phyloP scores from a whole-genome alignment of 2,113 vertebrate species.

The sheep (Ovis aries) region ARS-UI_Ramb_v3.0 NC_056070.1:67865501-67866000 shows the following conservation, averaged over 20 bases:
- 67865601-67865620: background rate
- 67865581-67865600: background rate
- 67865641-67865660: background rate
- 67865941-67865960: background rate
- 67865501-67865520: background rate
- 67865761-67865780: background rate
- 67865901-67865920: background rate
- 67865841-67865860: background rate
- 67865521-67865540: background rate
- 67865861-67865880: conserved; percentile 25
- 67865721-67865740: background rate
- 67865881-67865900: background rate
- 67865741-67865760: background rate
- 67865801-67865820: background rate
- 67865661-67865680: background rate
- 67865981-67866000: background rate
- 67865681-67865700: background rate
- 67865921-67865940: background rate
- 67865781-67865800: background rate
- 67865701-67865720: conserved; percentile 3
- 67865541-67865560: background rate
- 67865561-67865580: background rate
- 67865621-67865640: background rate
- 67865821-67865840: background rate
- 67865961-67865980: background rate